Evolutionary conservation across 2,113 vertebrate species (phyloP).

Genomic region (Monopterus albus): DNA sequence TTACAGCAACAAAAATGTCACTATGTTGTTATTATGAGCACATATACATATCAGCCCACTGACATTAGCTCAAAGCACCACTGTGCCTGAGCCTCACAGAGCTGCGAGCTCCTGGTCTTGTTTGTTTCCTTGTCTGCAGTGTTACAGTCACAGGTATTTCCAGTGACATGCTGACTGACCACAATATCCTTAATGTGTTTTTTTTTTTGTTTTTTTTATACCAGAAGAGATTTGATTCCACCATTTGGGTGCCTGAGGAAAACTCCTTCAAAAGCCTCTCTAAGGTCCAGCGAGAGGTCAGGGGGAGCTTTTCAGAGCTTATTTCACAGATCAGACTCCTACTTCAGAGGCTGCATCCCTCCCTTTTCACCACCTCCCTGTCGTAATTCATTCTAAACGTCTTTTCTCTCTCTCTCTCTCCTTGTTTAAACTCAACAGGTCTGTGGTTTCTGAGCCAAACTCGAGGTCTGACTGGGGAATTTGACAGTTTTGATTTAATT

Average conservation of each 20-base stretch:
- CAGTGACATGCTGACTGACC: neutral
- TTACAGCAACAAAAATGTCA: too few species aligned
- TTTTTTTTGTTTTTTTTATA: neutral
- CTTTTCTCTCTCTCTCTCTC: neutral
- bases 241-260: neutral
- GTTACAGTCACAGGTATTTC: too few species aligned
- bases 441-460: conserved; percentile 9
- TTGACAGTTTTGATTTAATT: neutral
- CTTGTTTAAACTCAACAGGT: conserved; percentile 8
- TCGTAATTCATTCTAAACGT: conserved; percentile 11
- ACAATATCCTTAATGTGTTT: neutral
- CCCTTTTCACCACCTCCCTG: neutral
- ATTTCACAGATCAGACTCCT: neutral
- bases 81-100: too few species aligned
- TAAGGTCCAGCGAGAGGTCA: conserved; percentile 26
- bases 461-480: neutral
- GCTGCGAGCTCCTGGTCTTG: too few species aligned
- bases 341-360: conserved; percentile 15
- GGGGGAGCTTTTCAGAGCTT: conserved; percentile 34
- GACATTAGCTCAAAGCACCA: too few species aligned
- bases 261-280: conserved; percentile 9
- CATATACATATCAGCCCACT: too few species aligned
- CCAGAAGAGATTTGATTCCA: conserved; percentile 28
- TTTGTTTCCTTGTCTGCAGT: too few species aligned
- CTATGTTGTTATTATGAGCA: too few species aligned